Base-by-base conservation (phyloP, 2,888 invertebrate species). In the Eilema depressum region DNA sequence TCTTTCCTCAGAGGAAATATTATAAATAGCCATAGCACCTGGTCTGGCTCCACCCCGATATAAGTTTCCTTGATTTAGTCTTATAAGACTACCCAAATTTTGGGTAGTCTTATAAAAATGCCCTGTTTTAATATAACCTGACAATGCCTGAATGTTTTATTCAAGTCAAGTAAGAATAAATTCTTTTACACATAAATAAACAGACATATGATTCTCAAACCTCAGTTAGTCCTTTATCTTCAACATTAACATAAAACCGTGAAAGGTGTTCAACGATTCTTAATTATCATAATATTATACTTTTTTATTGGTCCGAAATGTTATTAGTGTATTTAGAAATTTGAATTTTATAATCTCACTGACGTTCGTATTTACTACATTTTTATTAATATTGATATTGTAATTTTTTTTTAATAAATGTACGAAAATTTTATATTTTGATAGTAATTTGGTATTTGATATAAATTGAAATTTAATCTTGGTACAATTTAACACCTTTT, bases 321-420 rank as follows among this genome's bases (percentile, higher is more conserved):
- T 53, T 53, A 53, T 78, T 68, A 87, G 89, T 92, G 90, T 91
- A 91, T 92, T 91, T 91, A 88, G 87, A 90, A 88, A 91, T 92
- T 90, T 90, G 86, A 92, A 92, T 90, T 92, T 92, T 92, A 93
- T 91, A 90, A 89, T 90, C 88, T 83, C 70, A 76, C 88, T 89
- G 90, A 91, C 91, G 89, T 89, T 88, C 87, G 90, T 91, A 92
- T 93, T 92, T 92, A 92, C 87, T 89, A 84, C 83, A 86, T 89
- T 41, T 92, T 91, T 89, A 91, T 91, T 88, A 89, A 89, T 86
- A 88, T 88, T 86, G 82, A 86, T 84, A 79, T 79, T 89, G 85
- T 33, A 33, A 37, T 37, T 37, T 37, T 12, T 37, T 2, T 37
- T 37, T 37, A 11, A 37, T 12, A 12, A 41, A 17, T 41, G 41